Evolutionary conservation across 2,888 invertebrate species (phyloP).

Genomic region (Sarcophaga carnaria): DNA sequence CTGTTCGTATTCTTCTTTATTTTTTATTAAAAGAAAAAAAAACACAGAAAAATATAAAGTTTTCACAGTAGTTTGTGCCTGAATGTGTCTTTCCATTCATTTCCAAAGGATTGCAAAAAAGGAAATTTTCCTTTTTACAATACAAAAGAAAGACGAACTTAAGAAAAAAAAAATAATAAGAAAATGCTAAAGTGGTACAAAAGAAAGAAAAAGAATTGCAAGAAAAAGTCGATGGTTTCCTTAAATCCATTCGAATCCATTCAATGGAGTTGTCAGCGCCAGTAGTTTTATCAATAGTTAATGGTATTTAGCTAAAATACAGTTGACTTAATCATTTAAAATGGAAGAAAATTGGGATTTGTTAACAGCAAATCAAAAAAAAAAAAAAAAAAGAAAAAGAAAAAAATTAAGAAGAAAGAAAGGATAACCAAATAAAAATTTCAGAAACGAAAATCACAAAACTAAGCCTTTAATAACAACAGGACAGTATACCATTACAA

Average conservation of each 20-base stretch:
- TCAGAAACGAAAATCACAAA: background rate
- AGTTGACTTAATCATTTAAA: constrained; percentile 45
- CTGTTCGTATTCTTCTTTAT: background rate
- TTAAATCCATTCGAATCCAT: constrained; percentile 4
- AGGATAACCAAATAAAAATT: background rate
- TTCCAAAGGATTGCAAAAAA: constrained; percentile 30
- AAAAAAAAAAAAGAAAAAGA: background rate
- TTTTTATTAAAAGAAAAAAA: background rate
- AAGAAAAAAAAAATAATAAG: background rate
- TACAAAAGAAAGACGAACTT: background rate
- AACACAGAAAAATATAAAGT: background rate
- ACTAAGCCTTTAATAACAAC: background rate
- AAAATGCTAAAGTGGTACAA: background rate
- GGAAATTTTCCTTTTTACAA: constrained; percentile 5
- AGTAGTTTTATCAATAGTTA: constrained; percentile 33
- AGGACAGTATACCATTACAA: background rate
- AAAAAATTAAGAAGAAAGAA: background rate
- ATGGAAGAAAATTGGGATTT: constrained; percentile 32
- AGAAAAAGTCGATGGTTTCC: constrained; percentile 10
- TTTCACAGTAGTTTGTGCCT: background rate
- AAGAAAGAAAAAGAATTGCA: background rate
- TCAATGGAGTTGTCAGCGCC: constrained; percentile 40
- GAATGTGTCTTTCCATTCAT: background rate
- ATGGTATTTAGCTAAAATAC: constrained; percentile 30
- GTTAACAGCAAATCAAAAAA: constrained; percentile 22